phyloP scores from a whole-genome alignment of 2,888 invertebrate species.

The Ornithoptera alexandrae region DNA sequence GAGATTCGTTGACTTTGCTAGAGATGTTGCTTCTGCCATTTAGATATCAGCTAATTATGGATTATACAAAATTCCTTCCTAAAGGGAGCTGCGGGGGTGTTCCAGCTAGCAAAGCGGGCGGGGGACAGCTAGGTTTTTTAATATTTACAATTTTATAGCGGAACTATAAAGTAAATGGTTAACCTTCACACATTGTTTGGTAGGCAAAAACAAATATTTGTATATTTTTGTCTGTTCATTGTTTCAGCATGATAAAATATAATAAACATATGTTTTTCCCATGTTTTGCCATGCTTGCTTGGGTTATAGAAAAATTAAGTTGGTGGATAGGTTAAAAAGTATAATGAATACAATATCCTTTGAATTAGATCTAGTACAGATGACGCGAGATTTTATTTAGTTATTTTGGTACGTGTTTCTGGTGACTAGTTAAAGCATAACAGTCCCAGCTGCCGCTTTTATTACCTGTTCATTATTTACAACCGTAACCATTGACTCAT shows the following conservation, averaged over 20 bases:
- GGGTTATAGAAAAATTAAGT: background rate
- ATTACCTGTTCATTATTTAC: slow-evolving; percentile 6
- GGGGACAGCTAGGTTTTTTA: background rate
- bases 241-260: background rate
- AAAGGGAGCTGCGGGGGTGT: no score
- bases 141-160: background rate
- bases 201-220: background rate
- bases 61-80: no score
- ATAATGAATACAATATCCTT: background rate
- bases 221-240: background rate
- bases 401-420: background rate
- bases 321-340: background rate
- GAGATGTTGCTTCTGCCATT: no score
- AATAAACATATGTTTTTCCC: background rate
- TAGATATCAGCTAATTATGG: no score
- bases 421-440: background rate
- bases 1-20: no score
- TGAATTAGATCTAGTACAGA: background rate
- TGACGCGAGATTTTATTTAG: background rate
- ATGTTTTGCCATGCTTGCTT: background rate
- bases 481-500: slow-evolving; percentile 21
- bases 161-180: background rate
- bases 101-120: no score
- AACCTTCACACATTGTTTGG: background rate
- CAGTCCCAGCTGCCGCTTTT: slow-evolving; percentile 4